Evolutionary conservation across 2,888 invertebrate genomes (phyloP).

Genomic region (Hesperia comma): DNA sequence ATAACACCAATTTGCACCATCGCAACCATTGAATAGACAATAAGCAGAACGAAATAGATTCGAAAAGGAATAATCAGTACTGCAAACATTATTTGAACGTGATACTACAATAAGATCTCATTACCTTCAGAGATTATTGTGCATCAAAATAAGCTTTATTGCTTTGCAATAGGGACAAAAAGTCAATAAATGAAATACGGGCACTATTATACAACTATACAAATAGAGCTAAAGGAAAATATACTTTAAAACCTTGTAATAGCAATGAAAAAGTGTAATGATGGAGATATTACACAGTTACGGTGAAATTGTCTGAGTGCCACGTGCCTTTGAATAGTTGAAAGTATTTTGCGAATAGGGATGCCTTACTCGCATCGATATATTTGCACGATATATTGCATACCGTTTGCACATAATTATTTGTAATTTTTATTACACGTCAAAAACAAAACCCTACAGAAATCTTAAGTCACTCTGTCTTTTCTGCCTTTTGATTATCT

Average conservation of each 20-base stretch:
- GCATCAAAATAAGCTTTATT: conserved; percentile 43
- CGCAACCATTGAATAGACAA: conserved; percentile 30
- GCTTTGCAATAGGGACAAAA: conserved; percentile 35
- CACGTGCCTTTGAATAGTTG: conserved; percentile 44
- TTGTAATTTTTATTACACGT: no score
- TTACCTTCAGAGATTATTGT: conserved; percentile 25
- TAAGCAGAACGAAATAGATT: conserved; percentile 20
- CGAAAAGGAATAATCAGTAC: conserved; percentile 61
- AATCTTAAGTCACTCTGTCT: no score
- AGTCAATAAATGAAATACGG: conserved; percentile 46
- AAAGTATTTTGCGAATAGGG: conserved; percentile 39
- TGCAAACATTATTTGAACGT: conserved; percentile 71
- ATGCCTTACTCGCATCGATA: conserved; percentile 7
- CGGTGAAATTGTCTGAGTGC: conserved; percentile 66
- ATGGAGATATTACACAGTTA: conserved; percentile 40
- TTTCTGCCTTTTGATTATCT: no score
- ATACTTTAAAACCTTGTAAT: not conserved
- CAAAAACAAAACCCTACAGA: no score
- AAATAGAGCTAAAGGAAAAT: conserved; percentile 8
- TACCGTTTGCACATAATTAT: no score
- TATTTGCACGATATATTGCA: not conserved
- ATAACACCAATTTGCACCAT: conserved; percentile 3
- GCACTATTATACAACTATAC: conserved; percentile 42
- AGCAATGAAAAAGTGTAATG: conserved; percentile 11
- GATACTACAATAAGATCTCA: conserved; percentile 56